Evolutionary conservation across 2,888 invertebrate genomes (phyloP).

Genomic region (Anthophora plumipes): DNA sequence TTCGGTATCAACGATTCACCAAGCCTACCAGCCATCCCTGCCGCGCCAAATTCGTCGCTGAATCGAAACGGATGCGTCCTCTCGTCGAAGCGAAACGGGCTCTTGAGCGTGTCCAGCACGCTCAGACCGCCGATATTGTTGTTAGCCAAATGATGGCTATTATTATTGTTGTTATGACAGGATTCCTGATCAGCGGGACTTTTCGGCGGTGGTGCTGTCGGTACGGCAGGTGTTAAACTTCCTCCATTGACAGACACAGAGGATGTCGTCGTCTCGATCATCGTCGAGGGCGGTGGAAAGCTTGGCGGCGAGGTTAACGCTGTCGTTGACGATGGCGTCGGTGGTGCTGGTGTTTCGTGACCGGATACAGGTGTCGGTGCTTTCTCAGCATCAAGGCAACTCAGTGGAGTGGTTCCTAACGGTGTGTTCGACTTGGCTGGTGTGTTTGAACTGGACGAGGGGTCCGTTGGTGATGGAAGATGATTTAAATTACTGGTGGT

Average conservation of each 20-base stretch:
- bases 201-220: constrained; percentile 85
- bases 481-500: constrained; percentile 85
- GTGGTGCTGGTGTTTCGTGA: constrained; percentile 86
- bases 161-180: constrained; percentile 85
- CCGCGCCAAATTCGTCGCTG: constrained; percentile 93
- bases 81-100: constrained; percentile 93
- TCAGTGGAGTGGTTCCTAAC: constrained; percentile 71
- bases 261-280: constrained; percentile 78
- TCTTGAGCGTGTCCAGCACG: constrained; percentile 86
- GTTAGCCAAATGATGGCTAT: constrained; percentile 85
- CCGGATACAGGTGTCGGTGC: constrained; percentile 85
- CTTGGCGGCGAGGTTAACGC: constrained; percentile 82
- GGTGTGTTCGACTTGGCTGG: constrained; percentile 82
- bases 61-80: constrained; percentile 92
- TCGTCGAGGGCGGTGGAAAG: constrained; percentile 78
- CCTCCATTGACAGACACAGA: constrained; percentile 70
- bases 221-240: constrained; percentile 74
- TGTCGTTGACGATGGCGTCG: constrained; percentile 82
- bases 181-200: constrained; percentile 85
- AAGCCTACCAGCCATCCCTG: constrained; percentile 92
- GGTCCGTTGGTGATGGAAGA: constrained; percentile 86
- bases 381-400: constrained; percentile 80
- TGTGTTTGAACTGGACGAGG: constrained; percentile 82
- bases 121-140: constrained; percentile 83
- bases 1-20: constrained; percentile 97